Evolutionary conservation across 2,113 vertebrate genomes (phyloP).

Genomic region (Chrysochloris asiatica): DNA sequence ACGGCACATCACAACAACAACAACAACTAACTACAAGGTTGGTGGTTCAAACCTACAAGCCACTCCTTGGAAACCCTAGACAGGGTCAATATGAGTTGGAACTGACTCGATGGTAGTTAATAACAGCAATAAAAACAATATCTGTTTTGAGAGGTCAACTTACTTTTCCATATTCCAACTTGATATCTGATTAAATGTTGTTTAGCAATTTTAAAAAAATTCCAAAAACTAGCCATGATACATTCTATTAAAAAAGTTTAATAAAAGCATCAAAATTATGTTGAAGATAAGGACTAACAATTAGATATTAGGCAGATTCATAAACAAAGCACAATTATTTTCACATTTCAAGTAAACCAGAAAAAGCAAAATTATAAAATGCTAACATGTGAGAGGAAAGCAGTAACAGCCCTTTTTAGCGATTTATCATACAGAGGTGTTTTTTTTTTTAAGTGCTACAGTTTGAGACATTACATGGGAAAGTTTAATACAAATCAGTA

Average conservation of each 20-base stretch:
- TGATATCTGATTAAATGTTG: background rate
- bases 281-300: background rate
- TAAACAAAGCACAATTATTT: constrained; percentile 20
- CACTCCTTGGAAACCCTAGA: too few relatives aligned
- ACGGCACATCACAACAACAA: too few relatives aligned
- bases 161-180: background rate
- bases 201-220: constrained; percentile 16
- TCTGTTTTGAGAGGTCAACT: background rate
- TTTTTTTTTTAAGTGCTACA: constrained; percentile 7
- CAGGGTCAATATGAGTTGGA: too few relatives aligned
- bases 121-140: background rate
- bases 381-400: background rate
- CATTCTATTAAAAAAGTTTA: constrained; percentile 56
- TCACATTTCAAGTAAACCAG: constrained; percentile 16
- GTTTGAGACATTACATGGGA: constrained; percentile 17
- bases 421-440: background rate
- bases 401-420: background rate
- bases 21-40: too few relatives aligned
- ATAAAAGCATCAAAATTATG: constrained; percentile 26
- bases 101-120: too few relatives aligned
- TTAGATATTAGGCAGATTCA: background rate
- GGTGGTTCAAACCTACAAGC: too few relatives aligned
- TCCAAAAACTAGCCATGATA: background rate
- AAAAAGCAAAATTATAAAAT: background rate
- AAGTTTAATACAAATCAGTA: background rate